A percentile compares a stretch with the other conserved stretches of the same genome.
Conservation (phyloP, 2,797 vertebrate species). For the Scleropages formosus region DNA sequence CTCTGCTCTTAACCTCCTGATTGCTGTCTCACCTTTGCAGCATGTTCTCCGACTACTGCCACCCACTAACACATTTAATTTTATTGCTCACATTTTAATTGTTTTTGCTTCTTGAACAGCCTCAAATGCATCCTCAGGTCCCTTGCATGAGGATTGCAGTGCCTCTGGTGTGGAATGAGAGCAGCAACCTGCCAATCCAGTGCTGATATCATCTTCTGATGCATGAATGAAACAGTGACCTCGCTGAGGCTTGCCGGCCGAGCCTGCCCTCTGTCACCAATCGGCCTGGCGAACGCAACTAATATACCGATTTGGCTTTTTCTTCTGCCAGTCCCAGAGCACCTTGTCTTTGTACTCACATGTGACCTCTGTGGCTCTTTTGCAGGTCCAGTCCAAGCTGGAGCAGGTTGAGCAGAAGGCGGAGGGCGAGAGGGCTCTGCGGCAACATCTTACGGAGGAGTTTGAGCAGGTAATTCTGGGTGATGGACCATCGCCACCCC, state of each 20-base stretch:
- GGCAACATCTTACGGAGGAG: slow-evolving; percentile 71
- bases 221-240: too few relatives aligned
- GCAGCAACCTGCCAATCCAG: slow-evolving; percentile 43
- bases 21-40: slow-evolving; percentile 1
- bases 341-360: background rate
- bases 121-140: background rate
- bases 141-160: background rate
- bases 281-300: background rate
- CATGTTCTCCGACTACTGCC: slow-evolving; percentile 35
- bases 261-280: slow-evolving; percentile 1
- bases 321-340: slow-evolving; percentile 10
- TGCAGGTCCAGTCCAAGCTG: slow-evolving; percentile 74
- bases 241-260: background rate
- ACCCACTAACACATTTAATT: slow-evolving; percentile 50
- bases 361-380: slow-evolving; percentile 25
- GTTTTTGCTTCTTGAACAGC: background rate
- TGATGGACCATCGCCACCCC: background rate
- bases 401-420: slow-evolving; percentile 66
- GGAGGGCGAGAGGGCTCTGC: slow-evolving; percentile 66
- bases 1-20: background rate
- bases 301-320: background rate
- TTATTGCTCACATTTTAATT: slow-evolving; percentile 51
- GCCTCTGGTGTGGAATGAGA: slow-evolving; percentile 28
- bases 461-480: slow-evolving; percentile 75
- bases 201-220: background rate